Evolutionary conservation across 64 coral and sea anemone species (phyloP).

Genomic region (Montipora foliosa): DNA sequence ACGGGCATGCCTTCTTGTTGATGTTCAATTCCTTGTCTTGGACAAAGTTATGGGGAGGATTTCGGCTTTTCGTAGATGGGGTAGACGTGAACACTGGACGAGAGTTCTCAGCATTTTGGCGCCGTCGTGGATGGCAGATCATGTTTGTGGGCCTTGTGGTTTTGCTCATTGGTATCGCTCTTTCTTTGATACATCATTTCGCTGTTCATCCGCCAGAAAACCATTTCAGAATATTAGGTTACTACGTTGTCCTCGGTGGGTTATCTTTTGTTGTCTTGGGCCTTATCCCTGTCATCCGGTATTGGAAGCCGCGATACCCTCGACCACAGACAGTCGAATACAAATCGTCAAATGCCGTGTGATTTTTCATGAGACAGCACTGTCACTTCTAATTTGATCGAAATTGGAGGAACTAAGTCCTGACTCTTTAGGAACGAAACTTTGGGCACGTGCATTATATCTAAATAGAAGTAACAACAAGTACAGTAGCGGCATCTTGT

Average conservation of each 20-base stretch:
- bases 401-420: too few species aligned
- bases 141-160: conserved; percentile 69
- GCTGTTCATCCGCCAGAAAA: neutral
- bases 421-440: too few species aligned
- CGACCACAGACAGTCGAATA: conserved; percentile 43
- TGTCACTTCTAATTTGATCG: too few species aligned
- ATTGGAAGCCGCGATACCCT: conserved; percentile 64
- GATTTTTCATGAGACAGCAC: neutral
- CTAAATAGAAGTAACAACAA: too few species aligned
- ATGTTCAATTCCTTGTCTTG: conserved; percentile 82
- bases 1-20: conserved; percentile 85
- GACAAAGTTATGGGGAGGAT: conserved; percentile 71
- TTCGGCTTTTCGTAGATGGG: conserved; percentile 91
- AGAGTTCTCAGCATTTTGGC: conserved; percentile 90
- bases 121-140: conserved; percentile 85
- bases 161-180: conserved; percentile 71
- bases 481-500: too few species aligned
- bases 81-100: conserved; percentile 94
- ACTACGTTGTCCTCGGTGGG: conserved; percentile 70
- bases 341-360: conserved; percentile 48
- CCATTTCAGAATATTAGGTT: conserved; percentile 7
- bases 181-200: conserved; percentile 79
- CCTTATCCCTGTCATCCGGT: conserved; percentile 84
- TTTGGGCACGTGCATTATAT: too few species aligned
- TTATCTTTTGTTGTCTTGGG: conserved; percentile 75